Percentiles rank a stretch among this genome's conserved stretches.
These are phyloP conservation scores for Notoglanidium macrostoma DNA, from an alignment of 2,797 vertebrate genomes.

Conservation along the genomic window DNA sequence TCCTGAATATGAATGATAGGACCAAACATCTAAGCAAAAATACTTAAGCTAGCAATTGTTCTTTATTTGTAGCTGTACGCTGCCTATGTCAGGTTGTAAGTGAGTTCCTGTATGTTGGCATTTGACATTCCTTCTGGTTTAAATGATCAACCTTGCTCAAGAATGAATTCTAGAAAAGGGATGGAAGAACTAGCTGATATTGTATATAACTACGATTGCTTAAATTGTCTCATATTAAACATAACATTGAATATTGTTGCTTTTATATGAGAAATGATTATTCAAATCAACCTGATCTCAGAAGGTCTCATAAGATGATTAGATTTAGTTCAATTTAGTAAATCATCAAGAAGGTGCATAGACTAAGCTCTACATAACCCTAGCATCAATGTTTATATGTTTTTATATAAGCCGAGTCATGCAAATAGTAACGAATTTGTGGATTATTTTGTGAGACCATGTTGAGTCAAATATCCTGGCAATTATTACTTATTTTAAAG, in stretches of 20 bases:
- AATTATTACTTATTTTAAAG: not conserved
- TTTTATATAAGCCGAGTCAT: not conserved
- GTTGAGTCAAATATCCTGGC: not conserved
- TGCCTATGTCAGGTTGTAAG: not conserved
- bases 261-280: not conserved
- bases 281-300: not conserved
- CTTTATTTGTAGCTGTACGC: not conserved
- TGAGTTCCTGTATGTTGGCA: not conserved
- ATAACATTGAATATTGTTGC: not conserved
- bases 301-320: not conserved
- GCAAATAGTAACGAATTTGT: not conserved
- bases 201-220: not conserved
- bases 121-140: not conserved
- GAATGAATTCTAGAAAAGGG: not conserved
- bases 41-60: not conserved
- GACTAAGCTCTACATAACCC: not conserved
- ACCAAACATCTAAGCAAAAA: not conserved
- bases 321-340: not conserved
- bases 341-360: not conserved
- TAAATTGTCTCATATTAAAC: not conserved
- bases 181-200: not conserved
- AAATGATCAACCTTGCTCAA: not conserved
- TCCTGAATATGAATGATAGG: not conserved
- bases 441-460: too few species aligned
- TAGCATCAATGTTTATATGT: not conserved